Base-by-base conservation (phyloP, 2,797 vertebrate species). In the Tarsius wallacei region DNA sequence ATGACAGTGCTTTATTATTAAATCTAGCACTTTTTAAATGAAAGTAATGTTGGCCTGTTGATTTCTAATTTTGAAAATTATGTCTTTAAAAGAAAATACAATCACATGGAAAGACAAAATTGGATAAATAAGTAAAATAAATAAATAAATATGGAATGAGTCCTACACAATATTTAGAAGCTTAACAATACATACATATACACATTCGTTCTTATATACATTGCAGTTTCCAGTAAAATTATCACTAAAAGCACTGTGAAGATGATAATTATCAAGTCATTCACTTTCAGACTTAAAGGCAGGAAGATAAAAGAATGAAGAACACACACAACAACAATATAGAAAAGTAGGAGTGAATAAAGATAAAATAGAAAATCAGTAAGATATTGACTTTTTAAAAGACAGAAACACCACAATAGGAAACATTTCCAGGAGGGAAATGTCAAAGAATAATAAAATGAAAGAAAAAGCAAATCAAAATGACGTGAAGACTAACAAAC, bases 251-350 rank as follows among this genome's bases (percentile, higher is more conserved):
- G 3, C 19, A 78, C 15, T 49, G 5, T 74, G 49, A 88, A 73
- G 57, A 12, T 68, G 4, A 10, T 51, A 57, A 91, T 76, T 31
- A 64, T 33, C 24, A 57, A 78, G 13, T 49, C 36, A 53, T 64
- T 73, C 61, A 53, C 76, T 90, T 96, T 95, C 31, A 83, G 57
- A 87, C 70, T 90, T 87, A 87, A 95, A 21, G 28, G 12, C 21
- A 64, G 21, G 24, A 55, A 57, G 70, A 73, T 14, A 83, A 94
- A 74, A 71, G 2, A 85, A 90, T n/a, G 33, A 49, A 77, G 42
- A 91, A 28, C 13, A 61, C 85, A 77, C 42, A 9, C 17, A 64
- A 9, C 11, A 70, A 78, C 6, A 88, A 74, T 24, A n/a, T 1
- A 61, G 55, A 91, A 85, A 13, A 89, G 21, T 87, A 82, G 87